Conservation (phyloP, 1,140 invertebrate genomes). For the Agrilus planipennis region DNA sequence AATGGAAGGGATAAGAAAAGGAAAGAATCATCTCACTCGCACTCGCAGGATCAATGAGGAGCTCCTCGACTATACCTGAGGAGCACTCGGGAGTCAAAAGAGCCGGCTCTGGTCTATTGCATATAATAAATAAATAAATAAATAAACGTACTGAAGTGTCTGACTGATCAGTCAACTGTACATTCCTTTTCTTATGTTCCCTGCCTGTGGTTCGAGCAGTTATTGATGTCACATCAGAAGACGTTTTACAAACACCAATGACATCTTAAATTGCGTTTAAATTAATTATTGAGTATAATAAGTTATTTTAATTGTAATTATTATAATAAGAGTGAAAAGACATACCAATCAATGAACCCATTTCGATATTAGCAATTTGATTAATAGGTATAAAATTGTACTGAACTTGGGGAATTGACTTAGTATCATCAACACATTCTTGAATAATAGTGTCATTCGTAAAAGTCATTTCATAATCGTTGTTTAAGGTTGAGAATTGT, state of each 20-base stretch:
- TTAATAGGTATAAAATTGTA: constrained; percentile 75
- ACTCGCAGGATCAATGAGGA: too few species aligned
- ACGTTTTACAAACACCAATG: constrained; percentile 76
- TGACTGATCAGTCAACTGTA: constrained; percentile 77
- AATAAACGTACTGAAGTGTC: constrained; percentile 53
- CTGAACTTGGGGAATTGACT: constrained; percentile 61
- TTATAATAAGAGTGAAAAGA: constrained; percentile 11
- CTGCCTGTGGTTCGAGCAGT: constrained; percentile 59
- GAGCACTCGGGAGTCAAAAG: too few species aligned
- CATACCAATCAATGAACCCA: constrained; percentile 61
- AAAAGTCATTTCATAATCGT: constrained; percentile 95
- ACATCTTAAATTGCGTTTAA: constrained; percentile 54
- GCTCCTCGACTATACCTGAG: too few species aligned
- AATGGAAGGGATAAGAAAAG: too few species aligned
- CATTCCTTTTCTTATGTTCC: constrained; percentile 82
- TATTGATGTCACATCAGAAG: constrained; percentile 59
- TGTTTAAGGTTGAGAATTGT: constrained; percentile 69
- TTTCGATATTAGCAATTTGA: constrained; percentile 53
- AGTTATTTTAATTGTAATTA: not conserved
- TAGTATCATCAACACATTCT: constrained; percentile 51
- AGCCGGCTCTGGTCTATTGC: too few species aligned
- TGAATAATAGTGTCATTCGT: constrained; percentile 66
- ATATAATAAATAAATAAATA: constrained; percentile 1
- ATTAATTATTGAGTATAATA: constrained; percentile 3
- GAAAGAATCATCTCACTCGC: too few species aligned